Evolutionary conservation across 2,797 vertebrate species (phyloP).

Genomic region (Remorina albescens): DNA sequence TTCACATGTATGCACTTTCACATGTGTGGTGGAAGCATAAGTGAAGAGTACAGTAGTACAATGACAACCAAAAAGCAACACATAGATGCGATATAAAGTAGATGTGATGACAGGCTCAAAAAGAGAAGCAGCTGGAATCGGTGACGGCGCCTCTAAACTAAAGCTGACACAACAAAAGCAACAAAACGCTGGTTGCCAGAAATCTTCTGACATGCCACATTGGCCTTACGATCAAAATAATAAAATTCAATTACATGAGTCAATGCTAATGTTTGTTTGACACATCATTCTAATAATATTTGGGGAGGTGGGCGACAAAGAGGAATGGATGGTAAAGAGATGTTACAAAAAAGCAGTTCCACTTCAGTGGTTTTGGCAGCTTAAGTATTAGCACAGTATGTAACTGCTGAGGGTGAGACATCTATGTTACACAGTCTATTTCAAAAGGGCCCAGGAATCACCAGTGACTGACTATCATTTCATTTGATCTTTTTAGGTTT

Average conservation of each 20-base stretch:
- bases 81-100: conserved; percentile 92
- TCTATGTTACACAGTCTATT: conserved; percentile 74
- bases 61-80: conserved; percentile 95
- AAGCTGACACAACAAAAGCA: conserved; percentile 82
- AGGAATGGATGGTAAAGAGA: conserved; percentile 55
- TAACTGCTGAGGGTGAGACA: conserved; percentile 70
- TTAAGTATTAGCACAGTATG: conserved; percentile 72
- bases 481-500: conserved; percentile 80
- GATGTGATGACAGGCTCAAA: conserved; percentile 95
- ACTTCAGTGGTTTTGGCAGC: conserved; percentile 70
- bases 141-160: conserved; percentile 91
- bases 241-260: conserved; percentile 53
- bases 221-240: conserved; percentile 60
- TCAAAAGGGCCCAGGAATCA: conserved; percentile 76
- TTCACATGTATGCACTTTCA: conserved; percentile 82
- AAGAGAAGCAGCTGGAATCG: conserved; percentile 94
- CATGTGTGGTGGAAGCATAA: conserved; percentile 83
- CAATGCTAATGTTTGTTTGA: conserved; percentile 60
- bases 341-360: conserved; percentile 67
- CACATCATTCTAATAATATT: conserved; percentile 61
- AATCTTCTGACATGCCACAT: conserved; percentile 65
- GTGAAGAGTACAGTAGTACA: conserved; percentile 89
- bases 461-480: conserved; percentile 75
- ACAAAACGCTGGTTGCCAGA: conserved; percentile 75
- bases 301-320: conserved; percentile 57